These are phyloP conservation scores for Ceryle rudis DNA, from an alignment of 2,797 vertebrate genomes.

Conservation along the genomic window DNA sequence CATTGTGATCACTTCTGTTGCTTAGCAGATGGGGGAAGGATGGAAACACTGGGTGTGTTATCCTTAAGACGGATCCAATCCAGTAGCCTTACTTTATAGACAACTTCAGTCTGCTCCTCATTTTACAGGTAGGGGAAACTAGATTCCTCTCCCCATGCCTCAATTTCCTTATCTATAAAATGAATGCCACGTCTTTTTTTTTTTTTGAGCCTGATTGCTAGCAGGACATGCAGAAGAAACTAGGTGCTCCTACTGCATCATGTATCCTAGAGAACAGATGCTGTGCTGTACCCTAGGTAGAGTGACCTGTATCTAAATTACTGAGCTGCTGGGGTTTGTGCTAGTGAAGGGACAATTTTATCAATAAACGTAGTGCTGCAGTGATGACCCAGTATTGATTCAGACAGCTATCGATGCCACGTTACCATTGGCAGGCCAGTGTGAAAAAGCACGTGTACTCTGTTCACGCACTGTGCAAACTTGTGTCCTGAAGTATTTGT, in stretches of 20 bases:
- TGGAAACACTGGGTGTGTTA: background rate
- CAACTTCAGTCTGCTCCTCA: background rate
- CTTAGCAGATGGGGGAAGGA: background rate
- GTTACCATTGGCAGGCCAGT: background rate
- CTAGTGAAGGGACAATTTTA: background rate
- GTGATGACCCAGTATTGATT: background rate
- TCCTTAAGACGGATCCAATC: background rate
- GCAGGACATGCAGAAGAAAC: background rate
- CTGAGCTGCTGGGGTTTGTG: background rate
- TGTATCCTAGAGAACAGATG: too few species aligned
- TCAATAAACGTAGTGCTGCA: background rate
- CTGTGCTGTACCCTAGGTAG: background rate
- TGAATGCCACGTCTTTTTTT: background rate
- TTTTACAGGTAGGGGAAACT: background rate
- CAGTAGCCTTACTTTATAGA: background rate
- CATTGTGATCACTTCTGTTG: background rate
- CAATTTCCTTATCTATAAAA: background rate
- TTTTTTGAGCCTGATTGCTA: background rate
- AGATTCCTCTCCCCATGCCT: background rate
- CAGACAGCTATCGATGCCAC: background rate
- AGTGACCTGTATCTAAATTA: background rate
- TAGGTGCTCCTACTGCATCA: background rate
- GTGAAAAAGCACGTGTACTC: rapidly evolving
- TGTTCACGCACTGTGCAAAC: background rate
- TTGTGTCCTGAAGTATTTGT: background rate